Evolutionary conservation across 2,797 vertebrate genomes (phyloP), one percentile per base, ranked within the genome.

Genomic region (Sebastes cheni): DNA sequence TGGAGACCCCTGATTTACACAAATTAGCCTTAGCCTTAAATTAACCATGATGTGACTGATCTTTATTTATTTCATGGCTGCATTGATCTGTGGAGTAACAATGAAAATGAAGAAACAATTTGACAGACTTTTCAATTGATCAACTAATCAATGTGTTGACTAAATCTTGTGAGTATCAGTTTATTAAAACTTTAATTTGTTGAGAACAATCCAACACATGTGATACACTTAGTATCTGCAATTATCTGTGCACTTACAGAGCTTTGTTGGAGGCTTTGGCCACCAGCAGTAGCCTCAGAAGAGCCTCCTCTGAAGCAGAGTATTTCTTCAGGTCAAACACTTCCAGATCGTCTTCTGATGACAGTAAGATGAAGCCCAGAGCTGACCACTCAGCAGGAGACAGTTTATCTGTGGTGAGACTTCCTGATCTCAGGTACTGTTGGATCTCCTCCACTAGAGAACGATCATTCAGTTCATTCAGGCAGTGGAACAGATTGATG

Each of bases 311-410:
- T 72, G 50, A 52, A 52, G 50, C 50, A 52, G 20, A 52, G 20
- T 52, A 52, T 52, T 52, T 52, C 56, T 72, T 72, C 36, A 72
- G 55, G 36, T 72, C 69, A 72, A 69, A 69, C 52, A 36, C 32
- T 0, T 52, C 55, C 34, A 71, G 68, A 42, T 42, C 11, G 20
- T 30, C 1, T 34, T 67, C 39, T 59, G 79, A 67, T 8, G 83
- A 75, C 46, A 81, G n/a, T 42, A 81, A 36, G 71, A 81, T 75
- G 56, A 85, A 81, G 58, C 1, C 67, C 61, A 85, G 62, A 67
- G 83, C 71, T 4, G 79, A 79, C 79, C 83, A 85, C 67, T 85
- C 56, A 67, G 58, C 13, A 18, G 67, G 46, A 34, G 79, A 56
- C 22, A 84, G 65, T n/a, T 25, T 2, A 20, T 56, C 54, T 27